Conservation (phyloP, 2,797 vertebrate species). For the Acanthopagrus latus region DNA sequence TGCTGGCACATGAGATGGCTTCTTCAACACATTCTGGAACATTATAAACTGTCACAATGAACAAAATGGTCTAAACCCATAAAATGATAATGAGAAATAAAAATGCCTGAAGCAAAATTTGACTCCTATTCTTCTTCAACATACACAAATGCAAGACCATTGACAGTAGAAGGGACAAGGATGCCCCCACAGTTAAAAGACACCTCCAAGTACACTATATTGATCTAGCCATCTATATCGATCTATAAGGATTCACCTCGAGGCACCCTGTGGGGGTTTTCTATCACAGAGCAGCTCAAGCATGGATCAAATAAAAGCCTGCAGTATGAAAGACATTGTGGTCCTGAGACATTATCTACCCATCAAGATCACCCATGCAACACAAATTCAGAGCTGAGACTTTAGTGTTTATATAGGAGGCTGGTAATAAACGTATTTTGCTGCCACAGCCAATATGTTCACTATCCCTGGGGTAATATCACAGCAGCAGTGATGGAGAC, state of each 20-base stretch:
- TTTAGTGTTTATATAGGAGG: not conserved
- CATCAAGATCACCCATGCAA: constrained; percentile 7
- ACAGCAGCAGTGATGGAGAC: constrained; percentile 6
- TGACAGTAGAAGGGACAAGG: not conserved
- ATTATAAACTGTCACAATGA: constrained; percentile 2
- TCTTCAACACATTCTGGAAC: not conserved
- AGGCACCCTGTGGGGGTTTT: constrained; percentile 12
- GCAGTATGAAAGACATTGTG: not conserved
- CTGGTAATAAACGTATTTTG: constrained; percentile 25
- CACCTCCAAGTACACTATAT: constrained; percentile 25
- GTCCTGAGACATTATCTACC: constrained; percentile 13
- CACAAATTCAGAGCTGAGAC: constrained; percentile 9
- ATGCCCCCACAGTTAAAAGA: constrained; percentile 12
- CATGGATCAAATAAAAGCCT: constrained; percentile 38
- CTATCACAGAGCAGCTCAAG: constrained; percentile 21
- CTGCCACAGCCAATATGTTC: constrained; percentile 23
- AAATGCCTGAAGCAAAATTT: not conserved
- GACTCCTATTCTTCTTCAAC: not conserved
- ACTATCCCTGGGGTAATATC: constrained; percentile 33
- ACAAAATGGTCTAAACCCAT: not conserved
- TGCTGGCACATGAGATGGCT: not conserved
- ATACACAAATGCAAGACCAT: constrained; percentile 7
- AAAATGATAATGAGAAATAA: not conserved
- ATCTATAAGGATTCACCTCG: constrained; percentile 18
- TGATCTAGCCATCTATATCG: too few relatives aligned